phyloP scores from a whole-genome alignment of 2,888 invertebrate genomes.

The Aromia moschata region DNA sequence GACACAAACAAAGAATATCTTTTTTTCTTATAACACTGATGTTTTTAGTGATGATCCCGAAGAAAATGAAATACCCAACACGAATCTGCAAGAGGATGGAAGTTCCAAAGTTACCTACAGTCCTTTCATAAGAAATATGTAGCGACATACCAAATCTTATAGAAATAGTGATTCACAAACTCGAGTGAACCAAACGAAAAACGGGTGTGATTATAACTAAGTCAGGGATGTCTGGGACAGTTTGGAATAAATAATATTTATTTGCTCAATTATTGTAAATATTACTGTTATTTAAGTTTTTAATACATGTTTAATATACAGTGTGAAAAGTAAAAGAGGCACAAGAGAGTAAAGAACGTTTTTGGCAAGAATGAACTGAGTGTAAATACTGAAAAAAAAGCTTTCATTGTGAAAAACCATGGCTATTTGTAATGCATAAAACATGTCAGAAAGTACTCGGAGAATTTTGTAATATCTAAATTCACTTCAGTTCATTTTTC shows the following conservation, averaged over 20 bases:
- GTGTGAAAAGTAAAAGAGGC: background rate
- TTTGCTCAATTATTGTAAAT: conserved; percentile 43
- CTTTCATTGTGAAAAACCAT: no score
- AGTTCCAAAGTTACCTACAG: conserved; percentile 53
- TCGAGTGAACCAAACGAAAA: conserved; percentile 44
- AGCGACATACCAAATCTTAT: conserved; percentile 21
- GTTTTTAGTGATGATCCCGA: conserved; percentile 46
- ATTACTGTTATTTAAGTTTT: conserved; percentile 30
- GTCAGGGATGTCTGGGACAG: conserved; percentile 41
- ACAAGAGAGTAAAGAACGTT: no score
- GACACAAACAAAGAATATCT: no score
- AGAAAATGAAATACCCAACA: conserved; percentile 46
- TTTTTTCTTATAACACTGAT: no score
- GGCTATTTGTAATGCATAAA: no score
- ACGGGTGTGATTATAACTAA: conserved; percentile 52
- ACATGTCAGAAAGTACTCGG: no score
- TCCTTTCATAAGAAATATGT: conserved; percentile 52
- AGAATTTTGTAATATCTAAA: no score
- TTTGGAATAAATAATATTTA: conserved; percentile 32
- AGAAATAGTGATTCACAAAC: conserved; percentile 12
- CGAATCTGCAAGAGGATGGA: conserved; percentile 37
- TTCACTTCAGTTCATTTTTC: no score
- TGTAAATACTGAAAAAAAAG: no score
- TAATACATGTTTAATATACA: conserved; percentile 18
- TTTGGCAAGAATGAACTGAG: background rate